Evolutionary conservation across 2,113 vertebrate species (phyloP).

Genomic region (Pituophis catenifer): DNA sequence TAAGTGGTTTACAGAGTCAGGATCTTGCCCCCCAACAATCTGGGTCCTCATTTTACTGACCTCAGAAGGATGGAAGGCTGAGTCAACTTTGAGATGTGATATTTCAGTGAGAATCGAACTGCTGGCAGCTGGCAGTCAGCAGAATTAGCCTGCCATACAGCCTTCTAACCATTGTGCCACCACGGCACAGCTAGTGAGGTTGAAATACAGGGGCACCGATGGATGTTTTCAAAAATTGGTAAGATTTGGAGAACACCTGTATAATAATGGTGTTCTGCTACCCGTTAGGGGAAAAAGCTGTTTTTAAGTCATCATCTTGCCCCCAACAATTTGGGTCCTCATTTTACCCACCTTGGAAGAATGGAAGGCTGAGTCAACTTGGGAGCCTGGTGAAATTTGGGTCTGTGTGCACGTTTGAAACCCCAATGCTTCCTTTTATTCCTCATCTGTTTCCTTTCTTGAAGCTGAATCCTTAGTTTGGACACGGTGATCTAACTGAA

Average conservation of each 20-base stretch:
- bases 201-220: neutral
- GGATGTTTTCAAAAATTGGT: neutral
- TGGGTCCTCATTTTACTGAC: neutral
- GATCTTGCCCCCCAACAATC: neutral
- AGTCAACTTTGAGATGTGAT: neutral
- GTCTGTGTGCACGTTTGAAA: neutral
- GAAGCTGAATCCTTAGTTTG: neutral
- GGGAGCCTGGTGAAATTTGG: too few species aligned
- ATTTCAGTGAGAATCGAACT: neutral
- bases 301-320: too few species aligned
- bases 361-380: too few species aligned
- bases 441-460: neutral
- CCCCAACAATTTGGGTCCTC: too few species aligned
- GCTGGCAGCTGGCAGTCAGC: neutral
- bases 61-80: neutral
- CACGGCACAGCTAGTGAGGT: neutral
- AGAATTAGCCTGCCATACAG: neutral
- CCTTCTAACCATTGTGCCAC: neutral
- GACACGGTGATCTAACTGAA: neutral
- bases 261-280: conserved; percentile 46
- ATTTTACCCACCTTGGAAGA: too few species aligned
- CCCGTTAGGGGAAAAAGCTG: conserved; percentile 33
- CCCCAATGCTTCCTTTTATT: neutral
- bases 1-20: neutral
- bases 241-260: neutral